phyloP scores from a whole-genome alignment of 2,888 invertebrate genomes.

The Petrophora chlorosata region DNA sequence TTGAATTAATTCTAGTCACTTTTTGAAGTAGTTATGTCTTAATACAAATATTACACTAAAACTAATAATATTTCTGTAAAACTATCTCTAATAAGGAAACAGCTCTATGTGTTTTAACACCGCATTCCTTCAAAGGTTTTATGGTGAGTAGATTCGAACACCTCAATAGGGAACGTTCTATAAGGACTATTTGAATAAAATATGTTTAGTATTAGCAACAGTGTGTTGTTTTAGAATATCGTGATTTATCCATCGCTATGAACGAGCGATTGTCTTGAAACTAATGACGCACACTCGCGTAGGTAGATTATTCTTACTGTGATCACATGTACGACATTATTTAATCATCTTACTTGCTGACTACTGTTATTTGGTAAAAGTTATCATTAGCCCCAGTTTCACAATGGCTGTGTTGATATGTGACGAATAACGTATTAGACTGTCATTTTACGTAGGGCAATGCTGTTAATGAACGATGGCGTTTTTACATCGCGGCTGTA shows the following conservation, averaged over 20 bases:
- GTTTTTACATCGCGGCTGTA: too few relatives aligned
- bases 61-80: constrained; percentile 27
- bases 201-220: constrained; percentile 31
- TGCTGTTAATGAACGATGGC: too few relatives aligned
- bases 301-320: constrained; percentile 79
- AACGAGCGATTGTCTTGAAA: constrained; percentile 54
- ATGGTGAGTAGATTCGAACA: constrained; percentile 38
- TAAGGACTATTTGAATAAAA: constrained; percentile 32
- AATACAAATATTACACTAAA: constrained; percentile 39
- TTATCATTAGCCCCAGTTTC: background rate
- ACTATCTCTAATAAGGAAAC: constrained; percentile 13
- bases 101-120: constrained; percentile 15
- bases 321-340: constrained; percentile 59
- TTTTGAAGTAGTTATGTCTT: constrained; percentile 43
- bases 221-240: constrained; percentile 35
- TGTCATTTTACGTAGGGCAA: too few relatives aligned
- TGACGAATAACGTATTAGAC: too few relatives aligned
- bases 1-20: constrained; percentile 55
- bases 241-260: constrained; percentile 32
- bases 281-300: constrained; percentile 80
- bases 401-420: background rate
- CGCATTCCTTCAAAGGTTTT: constrained; percentile 37
- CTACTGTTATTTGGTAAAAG: background rate
- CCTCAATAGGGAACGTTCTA: constrained; percentile 32
- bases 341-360: constrained; percentile 14